Conservation (phyloP, 1,140 invertebrate species). For the Dufourea novaeangliae region DNA sequence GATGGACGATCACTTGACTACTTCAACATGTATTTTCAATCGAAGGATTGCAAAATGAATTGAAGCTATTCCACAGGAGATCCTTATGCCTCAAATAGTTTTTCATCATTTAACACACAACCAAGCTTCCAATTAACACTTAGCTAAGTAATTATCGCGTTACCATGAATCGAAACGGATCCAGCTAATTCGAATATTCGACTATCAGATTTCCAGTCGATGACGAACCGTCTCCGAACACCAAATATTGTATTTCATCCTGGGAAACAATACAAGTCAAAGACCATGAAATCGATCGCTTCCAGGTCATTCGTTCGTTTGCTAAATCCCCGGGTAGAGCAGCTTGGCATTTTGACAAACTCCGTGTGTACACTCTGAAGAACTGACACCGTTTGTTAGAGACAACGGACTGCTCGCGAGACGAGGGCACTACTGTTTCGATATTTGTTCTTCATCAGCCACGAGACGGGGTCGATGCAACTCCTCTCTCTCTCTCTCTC, state of each 20-base stretch:
- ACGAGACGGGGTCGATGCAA: not conserved
- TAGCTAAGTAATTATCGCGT: not conserved
- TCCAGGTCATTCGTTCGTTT: not conserved
- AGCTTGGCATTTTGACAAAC: conserved; percentile 7
- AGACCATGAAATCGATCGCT: not conserved
- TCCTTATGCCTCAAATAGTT: not conserved
- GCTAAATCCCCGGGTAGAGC: not conserved
- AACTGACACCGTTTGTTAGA: not conserved
- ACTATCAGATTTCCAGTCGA: not conserved
- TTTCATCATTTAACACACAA: too few relatives aligned
- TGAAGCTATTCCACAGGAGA: not conserved
- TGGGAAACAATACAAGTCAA: not conserved
- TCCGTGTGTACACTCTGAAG: not conserved
- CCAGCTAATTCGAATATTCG: too few relatives aligned
- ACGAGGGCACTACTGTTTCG: not conserved
- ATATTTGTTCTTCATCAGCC: conserved; percentile 11
- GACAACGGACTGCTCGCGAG: not conserved
- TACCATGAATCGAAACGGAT: not conserved
- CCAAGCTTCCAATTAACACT: too few relatives aligned
- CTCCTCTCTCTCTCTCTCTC: too few relatives aligned
- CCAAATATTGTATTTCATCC: not conserved
- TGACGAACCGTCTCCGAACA: not conserved
- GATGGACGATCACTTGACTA: too few relatives aligned
- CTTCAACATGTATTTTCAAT: too few relatives aligned
- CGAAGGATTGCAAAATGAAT: not conserved